Evolutionary conservation across 1,140 invertebrate species (phyloP).

Genomic region (Brachionus plicatilis): DNA sequence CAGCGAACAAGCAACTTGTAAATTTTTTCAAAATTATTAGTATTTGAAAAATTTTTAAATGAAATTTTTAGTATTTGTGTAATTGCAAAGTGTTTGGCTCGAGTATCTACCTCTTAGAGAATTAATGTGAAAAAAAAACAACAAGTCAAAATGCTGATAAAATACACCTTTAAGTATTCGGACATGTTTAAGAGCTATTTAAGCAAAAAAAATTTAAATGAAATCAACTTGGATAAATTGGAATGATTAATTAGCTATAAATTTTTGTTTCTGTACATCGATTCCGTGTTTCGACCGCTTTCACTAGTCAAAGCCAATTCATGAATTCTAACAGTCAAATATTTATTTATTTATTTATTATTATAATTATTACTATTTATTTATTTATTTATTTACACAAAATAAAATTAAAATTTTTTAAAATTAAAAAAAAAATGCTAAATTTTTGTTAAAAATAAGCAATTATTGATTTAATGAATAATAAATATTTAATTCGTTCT

Average conservation of each 20-base stretch:
- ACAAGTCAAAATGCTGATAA: neutral
- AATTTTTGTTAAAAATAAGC: no score
- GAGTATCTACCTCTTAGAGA: neutral
- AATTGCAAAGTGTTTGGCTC: neutral
- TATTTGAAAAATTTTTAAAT: neutral
- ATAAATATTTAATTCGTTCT: neutral
- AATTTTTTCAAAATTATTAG: neutral
- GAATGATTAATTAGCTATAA: neutral
- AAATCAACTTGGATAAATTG: neutral
- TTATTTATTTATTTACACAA: neutral
- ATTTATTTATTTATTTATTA: neutral
- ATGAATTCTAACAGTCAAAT: neutral
- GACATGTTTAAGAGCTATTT: neutral
- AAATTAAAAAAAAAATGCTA: neutral
- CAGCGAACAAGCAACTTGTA: conserved; percentile 19
- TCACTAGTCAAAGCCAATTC: neutral
- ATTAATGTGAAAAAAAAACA: neutral
- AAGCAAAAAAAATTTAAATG: neutral
- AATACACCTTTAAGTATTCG: neutral
- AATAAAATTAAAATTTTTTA: neutral
- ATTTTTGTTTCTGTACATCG: neutral
- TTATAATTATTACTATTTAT: neutral
- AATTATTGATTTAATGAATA: neutral
- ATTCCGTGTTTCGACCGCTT: neutral
- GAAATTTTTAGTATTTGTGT: neutral